Conservation (phyloP, 2,797 vertebrate species). For the Pipistrellus kuhlii region DNA sequence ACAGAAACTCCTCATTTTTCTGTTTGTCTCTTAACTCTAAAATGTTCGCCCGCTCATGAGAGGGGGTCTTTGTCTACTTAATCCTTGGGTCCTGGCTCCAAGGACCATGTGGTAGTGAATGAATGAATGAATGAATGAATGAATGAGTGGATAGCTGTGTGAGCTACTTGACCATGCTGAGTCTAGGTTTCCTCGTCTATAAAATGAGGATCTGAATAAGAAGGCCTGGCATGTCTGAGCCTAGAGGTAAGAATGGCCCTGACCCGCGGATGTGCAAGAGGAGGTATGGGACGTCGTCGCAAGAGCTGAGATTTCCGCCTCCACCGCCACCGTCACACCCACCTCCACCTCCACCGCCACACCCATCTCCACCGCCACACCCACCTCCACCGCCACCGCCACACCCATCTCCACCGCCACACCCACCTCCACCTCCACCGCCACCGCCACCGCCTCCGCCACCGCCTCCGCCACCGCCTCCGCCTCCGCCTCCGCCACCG, state of each 20-base stretch:
- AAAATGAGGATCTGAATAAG: background rate
- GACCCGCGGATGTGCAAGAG: background rate
- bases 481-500: no score
- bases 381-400: no score
- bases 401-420: no score
- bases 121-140: background rate
- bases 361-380: no score
- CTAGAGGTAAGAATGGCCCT: background rate
- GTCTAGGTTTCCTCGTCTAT: background rate
- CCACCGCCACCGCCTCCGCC: background rate
- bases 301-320: background rate
- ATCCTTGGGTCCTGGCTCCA: background rate
- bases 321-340: background rate
- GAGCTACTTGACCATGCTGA: background rate
- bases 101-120: no score
- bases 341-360: no score
- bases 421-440: no score
- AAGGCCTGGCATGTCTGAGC: background rate
- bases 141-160: background rate
- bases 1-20: background rate
- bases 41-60: background rate
- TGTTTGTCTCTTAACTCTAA: background rate
- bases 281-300: rapidly evolving
- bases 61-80: no score
- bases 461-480: background rate